Percentiles rank a stretch among this genome's conserved stretches.
phyloP scores from a whole-genome alignment of 2,797 vertebrate genomes.

The Chrosomus eos region DNA sequence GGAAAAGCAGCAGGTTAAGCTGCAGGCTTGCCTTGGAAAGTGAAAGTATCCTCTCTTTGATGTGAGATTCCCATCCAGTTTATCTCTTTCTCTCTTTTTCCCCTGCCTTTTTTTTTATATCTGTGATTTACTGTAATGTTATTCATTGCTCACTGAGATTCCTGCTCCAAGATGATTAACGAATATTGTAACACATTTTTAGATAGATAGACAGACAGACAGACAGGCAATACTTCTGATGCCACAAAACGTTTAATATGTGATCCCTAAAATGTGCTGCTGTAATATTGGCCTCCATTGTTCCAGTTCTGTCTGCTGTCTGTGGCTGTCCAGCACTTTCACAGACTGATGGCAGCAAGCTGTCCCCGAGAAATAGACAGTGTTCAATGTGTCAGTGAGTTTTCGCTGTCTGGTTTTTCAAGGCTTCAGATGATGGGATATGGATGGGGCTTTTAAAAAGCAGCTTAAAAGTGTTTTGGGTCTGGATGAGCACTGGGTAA shows the following conservation, averaged over 20 bases:
- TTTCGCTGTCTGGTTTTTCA: constrained; percentile 31
- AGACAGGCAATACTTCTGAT: neutral
- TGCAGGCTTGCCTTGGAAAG: constrained; percentile 55
- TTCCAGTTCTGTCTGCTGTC: constrained; percentile 16
- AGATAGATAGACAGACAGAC: neutral
- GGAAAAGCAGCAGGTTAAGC: constrained; percentile 54
- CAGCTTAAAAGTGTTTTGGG: constrained; percentile 9
- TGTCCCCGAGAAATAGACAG: constrained; percentile 28
- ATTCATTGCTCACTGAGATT: neutral
- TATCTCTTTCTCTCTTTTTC: constrained; percentile 21
- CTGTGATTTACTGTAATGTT: constrained; percentile 1
- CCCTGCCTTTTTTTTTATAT: neutral
- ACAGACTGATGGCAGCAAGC: constrained; percentile 28
- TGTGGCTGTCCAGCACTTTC: constrained; percentile 14
- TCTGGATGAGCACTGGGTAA: constrained; percentile 19
- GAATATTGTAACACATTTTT: neutral
- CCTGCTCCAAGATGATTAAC: neutral
- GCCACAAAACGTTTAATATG: neutral
- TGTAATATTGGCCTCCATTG: neutral
- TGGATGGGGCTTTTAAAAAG: constrained; percentile 10
- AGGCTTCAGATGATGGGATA: constrained; percentile 25
- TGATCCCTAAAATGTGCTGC: constrained; percentile 17
- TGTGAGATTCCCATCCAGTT: constrained; percentile 49
- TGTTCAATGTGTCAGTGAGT: constrained; percentile 29
- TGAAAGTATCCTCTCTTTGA: constrained; percentile 58